Evolutionary conservation across 2,888 invertebrate genomes (phyloP), one percentile per base, ranked within the genome.

Genomic region (Dioctria linearis): DNA sequence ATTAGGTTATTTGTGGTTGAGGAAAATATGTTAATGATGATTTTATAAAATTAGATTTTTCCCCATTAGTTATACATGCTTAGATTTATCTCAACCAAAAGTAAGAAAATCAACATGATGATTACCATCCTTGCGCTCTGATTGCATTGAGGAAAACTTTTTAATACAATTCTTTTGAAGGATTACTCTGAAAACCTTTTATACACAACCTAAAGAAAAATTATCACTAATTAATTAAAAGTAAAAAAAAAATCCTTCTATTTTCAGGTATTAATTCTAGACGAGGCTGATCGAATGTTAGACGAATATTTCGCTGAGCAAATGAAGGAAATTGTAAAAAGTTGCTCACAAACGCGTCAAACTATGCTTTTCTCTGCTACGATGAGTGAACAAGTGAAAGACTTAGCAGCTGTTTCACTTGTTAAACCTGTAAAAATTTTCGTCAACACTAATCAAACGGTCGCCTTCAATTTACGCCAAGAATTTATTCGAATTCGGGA

Each of bases 291-390:
- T 88, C 91, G 98, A 85, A 99, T 99, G 98, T 89, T 99, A 83
- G 99, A 99, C 88, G 98, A 99, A 87, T 97, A 97, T 88, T 99
- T 99, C 90, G 97, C 97, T 0, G 98, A 98, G 84, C 99, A 99
- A 89, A 98, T 99, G 97, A 98, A 98, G 87, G 98, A 99, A 90
- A 96, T 99, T 85, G 96, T 99, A 73, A 93, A 94, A 25, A 95
- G 97, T 85, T 99, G 99, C 88, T 93, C 97, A 0, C 92, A 94
- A 80, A 96, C 95, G 13, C 91, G 98, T 8, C 99, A 99, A 90
- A 99, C 98, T 0, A 95, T 99, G 93, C 90, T 99, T 80, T 99
- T 99, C 90, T 99, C 99, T 0, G 99, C 99, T 51, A 99, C 99
- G 11, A 99, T 99, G 98, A 98, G 98, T n/a, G 98, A 98, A 79